A percentile compares a stretch with the other conserved stretches of the same genome.
phyloP scores from a whole-genome alignment of 2,113 vertebrate genomes.

The Bubo blakistoni region DNA sequence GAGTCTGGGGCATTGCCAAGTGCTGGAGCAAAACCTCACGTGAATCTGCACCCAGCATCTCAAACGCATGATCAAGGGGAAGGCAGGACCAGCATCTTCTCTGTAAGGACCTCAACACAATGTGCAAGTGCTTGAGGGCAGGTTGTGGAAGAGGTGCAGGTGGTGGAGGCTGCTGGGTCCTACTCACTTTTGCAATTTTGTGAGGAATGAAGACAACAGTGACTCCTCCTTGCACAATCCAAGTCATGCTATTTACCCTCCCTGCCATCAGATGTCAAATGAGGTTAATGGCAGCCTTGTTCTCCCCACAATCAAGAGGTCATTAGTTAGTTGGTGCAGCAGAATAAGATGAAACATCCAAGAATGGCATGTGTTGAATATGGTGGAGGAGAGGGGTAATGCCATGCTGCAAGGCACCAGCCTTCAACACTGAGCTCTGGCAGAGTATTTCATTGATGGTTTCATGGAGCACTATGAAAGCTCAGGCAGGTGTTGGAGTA shows the following conservation, averaged over 20 bases:
- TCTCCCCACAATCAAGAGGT: neutral
- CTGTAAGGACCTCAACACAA: neutral
- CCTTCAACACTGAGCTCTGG: neutral
- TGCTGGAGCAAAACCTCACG: neutral
- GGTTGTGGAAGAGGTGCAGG: neutral
- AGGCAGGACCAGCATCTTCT: neutral
- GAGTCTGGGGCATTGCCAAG: neutral
- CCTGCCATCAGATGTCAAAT: neutral
- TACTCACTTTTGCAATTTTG: neutral
- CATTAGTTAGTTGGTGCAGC: neutral
- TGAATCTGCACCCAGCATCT: neutral
- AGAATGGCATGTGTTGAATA: neutral
- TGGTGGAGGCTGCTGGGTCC: neutral
- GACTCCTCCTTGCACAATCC: neutral
- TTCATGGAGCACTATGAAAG: neutral
- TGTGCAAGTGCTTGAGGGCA: fast-evolving
- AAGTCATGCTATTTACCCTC: neutral
- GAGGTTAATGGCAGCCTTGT: neutral
- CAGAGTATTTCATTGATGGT: neutral
- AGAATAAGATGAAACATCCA: neutral
- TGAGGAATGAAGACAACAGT: neutral
- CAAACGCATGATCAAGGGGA: fast-evolving
- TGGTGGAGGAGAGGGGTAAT: neutral
- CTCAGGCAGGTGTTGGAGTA: neutral
- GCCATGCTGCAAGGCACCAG: neutral